Evolutionary conservation across 2,113 vertebrate genomes (phyloP).

Genomic region (Sarotherodon lohbergeri): DNA sequence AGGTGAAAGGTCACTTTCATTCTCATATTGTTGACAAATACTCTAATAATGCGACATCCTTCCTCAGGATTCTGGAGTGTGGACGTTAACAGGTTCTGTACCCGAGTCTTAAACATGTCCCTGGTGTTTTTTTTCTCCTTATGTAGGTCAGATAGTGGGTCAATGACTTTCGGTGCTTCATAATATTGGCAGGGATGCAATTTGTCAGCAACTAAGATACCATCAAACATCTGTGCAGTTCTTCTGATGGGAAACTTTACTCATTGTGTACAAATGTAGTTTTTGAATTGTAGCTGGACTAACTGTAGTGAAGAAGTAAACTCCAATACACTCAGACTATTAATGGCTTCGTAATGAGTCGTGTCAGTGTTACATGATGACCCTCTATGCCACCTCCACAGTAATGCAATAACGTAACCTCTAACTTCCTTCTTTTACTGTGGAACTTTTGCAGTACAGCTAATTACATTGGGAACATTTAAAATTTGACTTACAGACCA

Average conservation of each 20-base stretch:
- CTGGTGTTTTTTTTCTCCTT: neutral
- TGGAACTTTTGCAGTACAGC: neutral
- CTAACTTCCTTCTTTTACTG: neutral
- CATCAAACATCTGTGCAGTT: neutral
- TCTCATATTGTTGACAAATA: neutral
- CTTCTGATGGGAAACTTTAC: neutral
- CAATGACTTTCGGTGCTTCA: neutral
- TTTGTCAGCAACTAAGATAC: neutral
- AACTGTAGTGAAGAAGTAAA: neutral
- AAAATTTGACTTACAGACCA: neutral
- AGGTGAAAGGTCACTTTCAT: neutral
- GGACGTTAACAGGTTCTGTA: neutral
- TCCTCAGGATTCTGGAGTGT: neutral
- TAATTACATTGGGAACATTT: neutral
- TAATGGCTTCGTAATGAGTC: neutral
- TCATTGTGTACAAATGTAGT: too few relatives aligned
- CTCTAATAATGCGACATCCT: neutral
- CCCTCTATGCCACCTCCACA: neutral
- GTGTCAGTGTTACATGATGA: neutral
- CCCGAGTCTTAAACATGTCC: neutral
- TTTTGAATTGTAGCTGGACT: neutral
- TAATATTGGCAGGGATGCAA: neutral
- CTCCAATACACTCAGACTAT: neutral
- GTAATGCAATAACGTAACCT: neutral
- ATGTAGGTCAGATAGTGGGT: neutral